Conservation (phyloP, 2,888 invertebrate genomes). For the Eupeodes latifasciatus region DNA sequence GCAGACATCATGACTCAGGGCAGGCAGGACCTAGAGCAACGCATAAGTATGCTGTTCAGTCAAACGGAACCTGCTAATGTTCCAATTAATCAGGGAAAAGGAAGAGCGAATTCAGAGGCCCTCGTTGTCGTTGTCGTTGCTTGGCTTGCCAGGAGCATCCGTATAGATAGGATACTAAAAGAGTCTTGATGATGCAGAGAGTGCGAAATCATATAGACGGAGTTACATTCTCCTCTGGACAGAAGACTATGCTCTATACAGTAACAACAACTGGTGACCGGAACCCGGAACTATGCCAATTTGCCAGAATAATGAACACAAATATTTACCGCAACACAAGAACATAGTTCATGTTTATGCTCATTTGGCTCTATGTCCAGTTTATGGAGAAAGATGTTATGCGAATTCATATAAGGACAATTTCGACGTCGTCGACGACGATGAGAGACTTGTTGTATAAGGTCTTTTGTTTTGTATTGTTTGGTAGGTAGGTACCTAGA, state of each 20-base stretch:
- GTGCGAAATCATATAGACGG: constrained; percentile 21
- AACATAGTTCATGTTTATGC: constrained; percentile 66
- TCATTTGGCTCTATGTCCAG: constrained; percentile 47
- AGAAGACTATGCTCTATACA: background rate
- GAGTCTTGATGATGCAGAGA: background rate
- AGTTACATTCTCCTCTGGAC: constrained; percentile 16
- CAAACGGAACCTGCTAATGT: constrained; percentile 69
- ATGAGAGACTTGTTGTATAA: background rate
- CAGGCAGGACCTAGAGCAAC: constrained; percentile 32
- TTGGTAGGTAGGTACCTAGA: no score
- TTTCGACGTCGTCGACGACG: background rate
- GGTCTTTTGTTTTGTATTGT: background rate
- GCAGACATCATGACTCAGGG: background rate
- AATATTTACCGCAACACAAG: constrained; percentile 59
- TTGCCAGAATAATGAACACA: constrained; percentile 59
- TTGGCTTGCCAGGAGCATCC: background rate
- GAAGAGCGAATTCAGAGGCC: constrained; percentile 44
- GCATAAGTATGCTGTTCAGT: constrained; percentile 67
- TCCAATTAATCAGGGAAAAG: constrained; percentile 69
- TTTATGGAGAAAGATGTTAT: constrained; percentile 55
- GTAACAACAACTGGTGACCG: constrained; percentile 7
- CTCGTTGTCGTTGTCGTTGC: background rate
- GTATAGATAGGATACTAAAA: background rate
- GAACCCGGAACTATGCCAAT: constrained; percentile 60
- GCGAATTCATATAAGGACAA: constrained; percentile 25